These are phyloP conservation scores for Silurus meridionalis DNA, from an alignment of 2,113 vertebrate species.

Conservation along the genomic window DNA sequence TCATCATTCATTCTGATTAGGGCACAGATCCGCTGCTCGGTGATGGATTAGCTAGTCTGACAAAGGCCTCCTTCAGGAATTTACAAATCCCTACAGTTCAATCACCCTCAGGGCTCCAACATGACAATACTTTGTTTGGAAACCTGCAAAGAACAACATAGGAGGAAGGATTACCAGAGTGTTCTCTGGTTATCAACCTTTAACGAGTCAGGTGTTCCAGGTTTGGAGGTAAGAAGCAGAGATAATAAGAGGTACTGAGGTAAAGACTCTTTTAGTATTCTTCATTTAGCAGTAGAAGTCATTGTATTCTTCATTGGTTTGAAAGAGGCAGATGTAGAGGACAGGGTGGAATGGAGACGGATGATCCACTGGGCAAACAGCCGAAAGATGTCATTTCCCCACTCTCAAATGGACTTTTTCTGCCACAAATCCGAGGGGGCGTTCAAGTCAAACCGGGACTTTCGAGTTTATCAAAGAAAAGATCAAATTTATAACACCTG, in stretches of 20 bases:
- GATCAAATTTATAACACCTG: no score
- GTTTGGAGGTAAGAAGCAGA: constrained; percentile 9
- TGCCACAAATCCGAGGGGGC: no score
- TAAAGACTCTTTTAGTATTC: not conserved
- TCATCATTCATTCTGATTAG: constrained; percentile 57
- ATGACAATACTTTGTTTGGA: constrained; percentile 45
- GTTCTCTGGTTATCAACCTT: not conserved
- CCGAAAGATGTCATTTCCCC: no score
- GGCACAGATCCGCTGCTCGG: constrained; percentile 39
- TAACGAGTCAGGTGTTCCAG: not conserved
- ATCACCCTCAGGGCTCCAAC: constrained; percentile 37
- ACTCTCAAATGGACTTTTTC: no score
- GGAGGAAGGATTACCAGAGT: not conserved
- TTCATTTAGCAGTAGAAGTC: not conserved
- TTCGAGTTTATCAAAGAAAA: no score
- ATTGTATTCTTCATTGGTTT: no score
- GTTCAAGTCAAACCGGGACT: no score
- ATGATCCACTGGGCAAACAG: no score
- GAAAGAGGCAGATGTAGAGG: no score
- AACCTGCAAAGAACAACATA: constrained; percentile 20
- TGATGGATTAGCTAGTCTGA: constrained; percentile 56
- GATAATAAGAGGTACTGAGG: not conserved
- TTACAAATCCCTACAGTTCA: constrained; percentile 47
- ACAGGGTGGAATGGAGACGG: no score
- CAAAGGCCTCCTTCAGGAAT: constrained; percentile 49